Percentiles rank a stretch among this genome's conserved stretches.
Evolutionary conservation across 2,888 invertebrate species (phyloP).

Genomic region (Opisthograptis luteolata): DNA sequence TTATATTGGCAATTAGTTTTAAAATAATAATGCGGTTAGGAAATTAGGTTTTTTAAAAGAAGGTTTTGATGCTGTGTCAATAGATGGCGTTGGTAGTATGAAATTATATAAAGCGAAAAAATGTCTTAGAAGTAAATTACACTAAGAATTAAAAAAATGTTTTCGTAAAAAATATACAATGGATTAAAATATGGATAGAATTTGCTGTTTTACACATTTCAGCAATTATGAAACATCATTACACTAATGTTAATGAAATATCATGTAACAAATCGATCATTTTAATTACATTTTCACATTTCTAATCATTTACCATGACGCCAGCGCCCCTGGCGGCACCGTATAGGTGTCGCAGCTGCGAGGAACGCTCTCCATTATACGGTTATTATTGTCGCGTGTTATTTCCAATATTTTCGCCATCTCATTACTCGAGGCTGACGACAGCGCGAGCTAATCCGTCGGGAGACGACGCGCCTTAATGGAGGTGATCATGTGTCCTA

Average conservation of each 20-base stretch:
- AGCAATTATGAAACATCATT: no score
- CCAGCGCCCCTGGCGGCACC: conserved; percentile 64
- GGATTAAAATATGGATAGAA: no score
- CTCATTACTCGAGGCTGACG: conserved; percentile 71
- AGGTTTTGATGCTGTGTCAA: not conserved
- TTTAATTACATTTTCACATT: not conserved
- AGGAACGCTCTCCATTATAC: conserved; percentile 57
- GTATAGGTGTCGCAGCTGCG: conserved; percentile 62
- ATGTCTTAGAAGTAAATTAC: no score
- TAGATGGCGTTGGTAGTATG: conserved; percentile 23
- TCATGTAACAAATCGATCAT: not conserved
- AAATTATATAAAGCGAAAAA: no score
- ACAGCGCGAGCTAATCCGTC: conserved; percentile 73
- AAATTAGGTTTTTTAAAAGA: no score
- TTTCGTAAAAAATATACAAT: no score
- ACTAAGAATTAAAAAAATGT: no score
- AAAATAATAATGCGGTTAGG: conserved; percentile 4
- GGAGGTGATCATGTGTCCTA: conserved; percentile 81
- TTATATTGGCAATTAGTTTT: conserved; percentile 34
- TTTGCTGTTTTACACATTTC: no score
- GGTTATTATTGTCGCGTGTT: conserved; percentile 73
- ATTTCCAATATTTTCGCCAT: conserved; percentile 80
- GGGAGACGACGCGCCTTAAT: conserved; percentile 77
- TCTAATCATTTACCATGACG: no score
- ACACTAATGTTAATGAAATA: no score